phyloP scores from a whole-genome alignment of 1,140 invertebrate genomes.

The Latrodectus geometricus region DNA sequence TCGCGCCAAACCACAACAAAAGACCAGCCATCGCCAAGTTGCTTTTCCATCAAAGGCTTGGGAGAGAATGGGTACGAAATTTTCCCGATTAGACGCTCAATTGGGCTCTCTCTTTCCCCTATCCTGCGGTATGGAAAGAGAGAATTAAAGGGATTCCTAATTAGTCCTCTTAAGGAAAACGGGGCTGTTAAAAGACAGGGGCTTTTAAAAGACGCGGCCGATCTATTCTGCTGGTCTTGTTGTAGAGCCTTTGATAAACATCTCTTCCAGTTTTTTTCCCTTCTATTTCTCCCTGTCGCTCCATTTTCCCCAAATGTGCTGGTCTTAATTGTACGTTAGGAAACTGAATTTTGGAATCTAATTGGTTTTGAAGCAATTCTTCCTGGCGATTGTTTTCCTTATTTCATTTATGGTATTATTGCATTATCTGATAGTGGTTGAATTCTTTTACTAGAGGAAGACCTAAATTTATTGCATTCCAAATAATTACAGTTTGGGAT shows the following conservation, averaged over 20 bases:
- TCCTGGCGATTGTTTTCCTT: not conserved
- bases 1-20: constrained; percentile 22
- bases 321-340: not conserved
- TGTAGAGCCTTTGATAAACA: not conserved
- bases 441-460: not conserved
- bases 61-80: constrained; percentile 20
- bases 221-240: not conserved
- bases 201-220: not conserved
- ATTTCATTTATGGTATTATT: not conserved
- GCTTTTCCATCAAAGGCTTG: constrained; percentile 25
- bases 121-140: not conserved
- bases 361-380: not conserved
- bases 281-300: not conserved
- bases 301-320: too few species aligned
- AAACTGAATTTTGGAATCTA: not conserved
- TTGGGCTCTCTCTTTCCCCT: not conserved
- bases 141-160: constrained; percentile 41
- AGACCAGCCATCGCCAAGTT: constrained; percentile 10
- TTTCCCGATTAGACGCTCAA: constrained; percentile 47
- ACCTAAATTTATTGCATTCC: too few species aligned
- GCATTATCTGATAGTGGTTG: not conserved
- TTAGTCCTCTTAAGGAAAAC: constrained; percentile 44
- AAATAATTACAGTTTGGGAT: too few species aligned
- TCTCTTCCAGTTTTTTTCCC: not conserved
- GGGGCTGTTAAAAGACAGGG: not conserved